Conservation (phyloP, 2,113 vertebrate species). For the Scytalopus superciliaris region DNA sequence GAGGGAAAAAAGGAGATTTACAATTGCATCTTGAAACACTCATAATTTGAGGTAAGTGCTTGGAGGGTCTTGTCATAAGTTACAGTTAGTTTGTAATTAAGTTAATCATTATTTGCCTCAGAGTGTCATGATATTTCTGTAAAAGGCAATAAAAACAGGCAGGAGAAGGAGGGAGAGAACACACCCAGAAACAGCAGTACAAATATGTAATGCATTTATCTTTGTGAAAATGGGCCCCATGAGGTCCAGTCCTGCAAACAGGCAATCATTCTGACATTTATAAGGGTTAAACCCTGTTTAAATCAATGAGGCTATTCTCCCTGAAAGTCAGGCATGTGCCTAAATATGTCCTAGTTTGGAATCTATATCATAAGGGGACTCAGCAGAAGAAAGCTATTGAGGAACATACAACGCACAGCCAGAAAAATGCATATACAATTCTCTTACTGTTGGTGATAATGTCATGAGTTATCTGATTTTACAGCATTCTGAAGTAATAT, state of each 20-base stretch:
- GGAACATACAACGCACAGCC: not conserved
- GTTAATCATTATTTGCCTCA: not conserved
- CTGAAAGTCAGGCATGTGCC: not conserved
- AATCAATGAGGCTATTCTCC: slow-evolving; percentile 11
- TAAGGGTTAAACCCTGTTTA: not conserved
- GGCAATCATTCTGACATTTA: not conserved
- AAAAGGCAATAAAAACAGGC: not conserved
- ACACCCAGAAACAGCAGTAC: not conserved
- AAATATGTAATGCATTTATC: not conserved
- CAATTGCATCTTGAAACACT: slow-evolving; percentile 50
- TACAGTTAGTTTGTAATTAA: slow-evolving; percentile 31
- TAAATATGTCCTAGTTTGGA: slow-evolving; percentile 15
- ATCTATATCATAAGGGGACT: not conserved
- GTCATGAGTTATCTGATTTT: slow-evolving; percentile 13
- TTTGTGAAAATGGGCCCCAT: not conserved
- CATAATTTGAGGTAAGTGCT: slow-evolving; percentile 70
- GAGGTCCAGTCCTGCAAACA: not conserved
- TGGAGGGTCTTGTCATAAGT: not conserved
- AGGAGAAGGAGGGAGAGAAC: not conserved
- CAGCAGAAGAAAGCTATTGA: not conserved
- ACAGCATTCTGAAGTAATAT: not conserved
- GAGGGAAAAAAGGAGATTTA: not conserved
- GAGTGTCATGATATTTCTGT: not conserved
- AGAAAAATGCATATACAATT: not conserved
- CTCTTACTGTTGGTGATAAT: not conserved